Conservation (phyloP, 2,113 vertebrate genomes). For the Urocynchramus pylzowi region DNA sequence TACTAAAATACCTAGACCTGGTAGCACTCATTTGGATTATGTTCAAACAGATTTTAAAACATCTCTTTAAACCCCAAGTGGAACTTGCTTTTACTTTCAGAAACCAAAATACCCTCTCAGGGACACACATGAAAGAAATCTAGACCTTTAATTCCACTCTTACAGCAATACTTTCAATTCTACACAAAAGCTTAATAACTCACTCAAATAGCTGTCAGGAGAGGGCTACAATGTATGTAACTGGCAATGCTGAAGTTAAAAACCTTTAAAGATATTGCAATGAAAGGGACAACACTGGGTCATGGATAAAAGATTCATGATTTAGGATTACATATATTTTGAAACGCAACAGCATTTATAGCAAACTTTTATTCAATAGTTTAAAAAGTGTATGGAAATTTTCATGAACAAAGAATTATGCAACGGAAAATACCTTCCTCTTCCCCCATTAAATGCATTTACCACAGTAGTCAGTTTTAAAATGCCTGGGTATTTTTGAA, state of each 20-base stretch:
- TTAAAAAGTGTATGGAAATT: conserved; percentile 56
- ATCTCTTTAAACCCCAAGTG: background rate
- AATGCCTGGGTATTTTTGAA: background rate
- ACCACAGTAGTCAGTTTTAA: conserved; percentile 27
- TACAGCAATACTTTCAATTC: background rate
- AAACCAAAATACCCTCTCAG: background rate
- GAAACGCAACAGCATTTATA: conserved; percentile 50
- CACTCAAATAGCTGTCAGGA: background rate
- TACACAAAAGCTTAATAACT: background rate
- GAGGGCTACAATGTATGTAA: background rate
- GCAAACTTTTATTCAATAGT: conserved; percentile 63
- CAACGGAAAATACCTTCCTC: conserved; percentile 10
- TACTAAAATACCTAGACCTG: background rate
- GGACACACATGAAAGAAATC: background rate
- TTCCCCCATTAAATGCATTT: background rate
- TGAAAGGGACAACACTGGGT: background rate
- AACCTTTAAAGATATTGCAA: background rate
- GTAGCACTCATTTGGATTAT: background rate
- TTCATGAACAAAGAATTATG: conserved; percentile 39
- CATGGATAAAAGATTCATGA: background rate
- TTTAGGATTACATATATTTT: conserved; percentile 41
- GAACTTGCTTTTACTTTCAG: background rate
- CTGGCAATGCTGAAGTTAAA: background rate
- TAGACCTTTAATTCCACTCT: background rate
- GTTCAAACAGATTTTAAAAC: background rate